Percentiles rank a stretch among this genome's conserved stretches.
Conservation (phyloP, 2,888 invertebrate species). For the Gryllus longicercus region DNA sequence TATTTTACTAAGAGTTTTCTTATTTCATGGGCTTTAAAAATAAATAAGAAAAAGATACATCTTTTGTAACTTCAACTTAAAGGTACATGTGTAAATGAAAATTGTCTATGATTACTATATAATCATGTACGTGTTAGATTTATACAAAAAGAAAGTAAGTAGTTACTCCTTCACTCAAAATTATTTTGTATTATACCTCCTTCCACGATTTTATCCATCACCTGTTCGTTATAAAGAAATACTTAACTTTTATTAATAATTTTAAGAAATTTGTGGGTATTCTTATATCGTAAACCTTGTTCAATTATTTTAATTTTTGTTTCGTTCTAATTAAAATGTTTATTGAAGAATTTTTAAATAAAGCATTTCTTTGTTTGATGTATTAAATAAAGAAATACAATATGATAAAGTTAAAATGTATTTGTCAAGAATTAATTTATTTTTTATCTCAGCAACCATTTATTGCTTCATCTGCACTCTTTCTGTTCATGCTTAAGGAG, state of each 20-base stretch:
- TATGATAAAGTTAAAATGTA: conserved; percentile 4
- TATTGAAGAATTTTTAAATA: not conserved
- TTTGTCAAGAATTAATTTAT: not conserved
- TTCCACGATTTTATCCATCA: not conserved
- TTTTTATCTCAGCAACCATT: too few species aligned
- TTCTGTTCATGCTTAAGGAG: too few species aligned
- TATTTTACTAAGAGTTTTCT: too few species aligned
- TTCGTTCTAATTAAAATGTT: not conserved
- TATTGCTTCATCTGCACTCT: too few species aligned
- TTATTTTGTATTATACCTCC: not conserved
- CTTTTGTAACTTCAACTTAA: too few species aligned
- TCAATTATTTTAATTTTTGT: not conserved
- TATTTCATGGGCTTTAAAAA: too few species aligned
- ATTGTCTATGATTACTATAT: too few species aligned
- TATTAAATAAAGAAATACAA: not conserved
- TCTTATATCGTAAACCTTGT: not conserved
- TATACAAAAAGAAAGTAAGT: not conserved
- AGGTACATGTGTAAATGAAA: too few species aligned
- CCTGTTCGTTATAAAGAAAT: not conserved
- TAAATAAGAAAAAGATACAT: too few species aligned
- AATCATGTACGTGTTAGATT: not conserved
- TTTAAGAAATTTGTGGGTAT: too few species aligned
- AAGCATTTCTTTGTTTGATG: not conserved
- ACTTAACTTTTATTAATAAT: too few species aligned
- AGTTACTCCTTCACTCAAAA: not conserved